These are phyloP conservation scores for Sericinus montela DNA, from an alignment of 2,888 invertebrate genomes.

Conservation along the genomic window DNA sequence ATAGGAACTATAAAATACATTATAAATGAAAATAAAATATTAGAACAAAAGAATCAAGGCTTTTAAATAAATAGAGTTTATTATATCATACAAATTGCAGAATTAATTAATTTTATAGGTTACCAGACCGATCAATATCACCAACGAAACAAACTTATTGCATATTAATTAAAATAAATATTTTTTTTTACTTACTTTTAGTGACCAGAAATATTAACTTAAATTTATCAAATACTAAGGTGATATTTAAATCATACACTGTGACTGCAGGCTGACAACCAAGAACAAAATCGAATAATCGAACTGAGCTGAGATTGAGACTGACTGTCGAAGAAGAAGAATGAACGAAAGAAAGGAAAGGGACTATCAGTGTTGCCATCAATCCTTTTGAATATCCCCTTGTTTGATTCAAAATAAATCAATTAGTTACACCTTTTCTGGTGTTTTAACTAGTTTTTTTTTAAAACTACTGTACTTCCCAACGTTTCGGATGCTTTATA, in stretches of 20 bases:
- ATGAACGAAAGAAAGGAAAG: too few species aligned
- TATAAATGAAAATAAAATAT: background rate
- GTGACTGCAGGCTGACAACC: too few species aligned
- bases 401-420: too few species aligned
- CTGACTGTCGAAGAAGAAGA: too few species aligned
- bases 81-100: background rate
- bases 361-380: too few species aligned
- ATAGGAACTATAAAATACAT: background rate
- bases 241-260: too few species aligned
- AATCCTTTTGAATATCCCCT: too few species aligned
- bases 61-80: background rate
- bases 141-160: background rate
- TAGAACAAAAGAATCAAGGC: background rate
- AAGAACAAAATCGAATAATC: background rate
- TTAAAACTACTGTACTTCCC: too few species aligned
- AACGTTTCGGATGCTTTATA: too few species aligned
- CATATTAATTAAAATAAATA: background rate
- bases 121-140: slow-evolving; percentile 5
- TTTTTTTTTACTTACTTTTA: slow-evolving; percentile 11
- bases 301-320: too few species aligned
- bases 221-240: background rate
- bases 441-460: too few species aligned
- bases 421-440: too few species aligned
- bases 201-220: slow-evolving; percentile 2
- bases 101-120: slow-evolving; percentile 2